Evolutionary conservation across 1,140 invertebrate genomes (phyloP), one percentile per base, ranked within the genome.

Genomic region (Lepidotrigona ventralis): DNA sequence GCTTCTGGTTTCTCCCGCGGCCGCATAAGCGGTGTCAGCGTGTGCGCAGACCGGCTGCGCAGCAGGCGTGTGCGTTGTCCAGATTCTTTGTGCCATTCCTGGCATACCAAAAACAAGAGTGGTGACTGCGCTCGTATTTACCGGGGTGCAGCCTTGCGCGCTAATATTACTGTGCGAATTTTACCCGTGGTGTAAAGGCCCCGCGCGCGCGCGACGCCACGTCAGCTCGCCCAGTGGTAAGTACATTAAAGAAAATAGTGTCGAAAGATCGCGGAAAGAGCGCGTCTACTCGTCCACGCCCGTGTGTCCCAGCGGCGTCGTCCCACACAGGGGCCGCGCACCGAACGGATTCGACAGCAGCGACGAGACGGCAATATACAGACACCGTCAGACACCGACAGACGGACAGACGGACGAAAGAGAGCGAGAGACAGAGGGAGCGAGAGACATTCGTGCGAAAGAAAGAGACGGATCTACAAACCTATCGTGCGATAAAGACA

Each of bases 31-130:
- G 95, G 95, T 92, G 95, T 95, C 95, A 95, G 95, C 95, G 96
- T 95, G 95, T 97, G 97, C 97, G 97, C 97, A 96, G 95, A 95
- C 94, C 94, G 95, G 95, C 95, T 97, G 97, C 97, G 97, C 97
- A 96, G 95, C 96, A 95, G 95, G 95, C 95, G 95, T 95, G 95
- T 97, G 97, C 97, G 97, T 98, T 97, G 97, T 97, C 97, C 95
- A 96, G 97, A 98, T 97, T 98, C 97, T 97, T 98, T 97, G 97
- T 97, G 97, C 96, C 97, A 98, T 97, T 97, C 97, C 96, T 97
- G 95, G 96, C 97, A 97, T 98, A 97, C 97, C 97, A 97, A 96
- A 96, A 97, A 96, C 96, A 96, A 88, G 96, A 95, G 96, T 93
- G 95, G 96, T 94, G 96, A 96, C 96, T 96, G 95, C 95, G 90